These are phyloP conservation scores for Sinopyrophorus schimmeli DNA, from an alignment of 2,888 invertebrate genomes.

Conservation along the genomic window DNA sequence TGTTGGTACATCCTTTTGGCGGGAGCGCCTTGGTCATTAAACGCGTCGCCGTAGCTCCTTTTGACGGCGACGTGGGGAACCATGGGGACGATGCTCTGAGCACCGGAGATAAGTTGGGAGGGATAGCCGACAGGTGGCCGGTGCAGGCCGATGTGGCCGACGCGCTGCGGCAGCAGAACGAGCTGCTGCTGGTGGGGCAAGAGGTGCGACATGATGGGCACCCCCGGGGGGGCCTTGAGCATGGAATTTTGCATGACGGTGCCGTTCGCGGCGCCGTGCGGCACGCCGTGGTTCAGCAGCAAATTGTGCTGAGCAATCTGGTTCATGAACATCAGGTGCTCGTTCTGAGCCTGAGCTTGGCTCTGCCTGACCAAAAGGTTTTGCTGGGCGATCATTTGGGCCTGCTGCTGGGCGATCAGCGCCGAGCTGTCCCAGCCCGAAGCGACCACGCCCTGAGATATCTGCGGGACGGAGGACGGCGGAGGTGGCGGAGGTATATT, in stretches of 20 bases:
- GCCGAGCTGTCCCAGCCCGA: constrained; percentile 52
- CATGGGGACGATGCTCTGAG: constrained; percentile 44
- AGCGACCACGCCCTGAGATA: constrained; percentile 50
- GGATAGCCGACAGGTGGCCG: constrained; percentile 42
- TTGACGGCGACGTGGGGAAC: constrained; percentile 51
- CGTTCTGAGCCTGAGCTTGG: constrained; percentile 60
- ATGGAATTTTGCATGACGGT: constrained; percentile 40
- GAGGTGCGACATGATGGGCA: constrained; percentile 50
- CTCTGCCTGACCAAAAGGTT: constrained; percentile 68
- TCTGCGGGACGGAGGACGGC: constrained; percentile 46
- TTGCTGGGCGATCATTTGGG: constrained; percentile 70
- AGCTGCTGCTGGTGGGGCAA: constrained; percentile 42
- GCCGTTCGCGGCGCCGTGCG: constrained; percentile 33
- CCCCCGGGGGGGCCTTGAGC: constrained; percentile 48
- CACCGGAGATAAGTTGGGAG: constrained; percentile 39
- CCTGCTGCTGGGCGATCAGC: constrained; percentile 59
- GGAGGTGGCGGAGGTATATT: constrained; percentile 57
- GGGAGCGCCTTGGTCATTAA: constrained; percentile 48
- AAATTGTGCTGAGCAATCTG: constrained; percentile 54
- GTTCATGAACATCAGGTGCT: constrained; percentile 53
- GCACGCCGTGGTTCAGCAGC: constrained; percentile 46
- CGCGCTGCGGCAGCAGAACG: constrained; percentile 35
- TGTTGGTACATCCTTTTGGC: constrained; percentile 52
- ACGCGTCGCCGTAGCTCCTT: constrained; percentile 54
- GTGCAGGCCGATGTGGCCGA: constrained; percentile 37